Evolutionary conservation across 2,888 invertebrate genomes (phyloP).

Genomic region (Phengaris alcon): DNA sequence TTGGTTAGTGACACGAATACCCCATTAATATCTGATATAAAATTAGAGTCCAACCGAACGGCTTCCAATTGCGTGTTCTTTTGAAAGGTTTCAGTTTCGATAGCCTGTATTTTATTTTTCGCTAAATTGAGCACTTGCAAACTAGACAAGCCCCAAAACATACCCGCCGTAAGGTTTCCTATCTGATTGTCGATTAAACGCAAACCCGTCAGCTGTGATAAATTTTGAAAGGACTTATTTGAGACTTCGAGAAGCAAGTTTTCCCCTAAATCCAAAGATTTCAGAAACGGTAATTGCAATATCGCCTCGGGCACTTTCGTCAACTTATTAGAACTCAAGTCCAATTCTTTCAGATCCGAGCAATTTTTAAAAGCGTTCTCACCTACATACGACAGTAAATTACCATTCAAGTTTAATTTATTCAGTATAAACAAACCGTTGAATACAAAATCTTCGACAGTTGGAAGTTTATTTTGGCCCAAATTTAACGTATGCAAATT

Average conservation of each 20-base stretch:
- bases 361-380: conserved; percentile 91
- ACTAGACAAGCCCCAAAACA: conserved; percentile 90
- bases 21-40: conserved; percentile 92
- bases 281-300: conserved; percentile 88
- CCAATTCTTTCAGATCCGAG: conserved; percentile 92
- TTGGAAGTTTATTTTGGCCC: conserved; percentile 90
- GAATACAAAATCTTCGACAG: conserved; percentile 88
- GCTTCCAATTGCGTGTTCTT: conserved; percentile 90
- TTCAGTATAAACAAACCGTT: conserved; percentile 91
- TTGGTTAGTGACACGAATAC: conserved; percentile 91
- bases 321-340: conserved; percentile 92
- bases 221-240: conserved; percentile 90
- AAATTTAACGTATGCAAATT: conserved; percentile 93
- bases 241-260: conserved; percentile 91
- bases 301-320: conserved; percentile 90
- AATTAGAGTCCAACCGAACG: conserved; percentile 92
- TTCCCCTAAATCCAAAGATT: conserved; percentile 94
- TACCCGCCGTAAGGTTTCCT: conserved; percentile 90
- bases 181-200: conserved; percentile 94
- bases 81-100: conserved; percentile 92
- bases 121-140: conserved; percentile 93
- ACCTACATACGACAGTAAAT: conserved; percentile 87
- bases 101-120: conserved; percentile 91
- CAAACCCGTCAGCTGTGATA: conserved; percentile 91
- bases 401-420: conserved; percentile 90